Conservation (phyloP, 1,140 invertebrate species). For the Tachypleus tridentatus region DNA sequence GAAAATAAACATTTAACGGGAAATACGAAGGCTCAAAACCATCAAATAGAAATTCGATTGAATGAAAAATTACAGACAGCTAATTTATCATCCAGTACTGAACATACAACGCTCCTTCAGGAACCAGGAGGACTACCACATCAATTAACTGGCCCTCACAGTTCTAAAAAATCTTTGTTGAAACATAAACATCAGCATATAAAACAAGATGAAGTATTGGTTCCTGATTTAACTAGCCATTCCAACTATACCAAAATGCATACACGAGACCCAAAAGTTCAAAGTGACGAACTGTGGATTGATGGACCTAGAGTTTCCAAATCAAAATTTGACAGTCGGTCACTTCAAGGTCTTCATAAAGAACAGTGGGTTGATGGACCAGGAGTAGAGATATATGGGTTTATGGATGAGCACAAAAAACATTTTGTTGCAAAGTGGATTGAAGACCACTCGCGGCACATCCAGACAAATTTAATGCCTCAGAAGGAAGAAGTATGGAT, state of each 20-base stretch:
- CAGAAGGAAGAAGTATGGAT: constrained; percentile 6
- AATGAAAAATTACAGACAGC: too few species aligned
- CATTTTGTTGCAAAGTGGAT: constrained; percentile 89
- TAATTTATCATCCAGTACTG: too few species aligned
- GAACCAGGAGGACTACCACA: too few species aligned
- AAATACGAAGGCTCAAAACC: too few species aligned
- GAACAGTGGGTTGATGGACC: constrained; percentile 92
- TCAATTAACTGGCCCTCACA: constrained; percentile 29
- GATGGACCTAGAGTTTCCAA: constrained; percentile 81
- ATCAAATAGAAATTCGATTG: too few species aligned
- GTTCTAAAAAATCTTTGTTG: constrained; percentile 83
- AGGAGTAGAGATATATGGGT: constrained; percentile 40
- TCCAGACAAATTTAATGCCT: constrained; percentile 17
- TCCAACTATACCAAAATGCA: too few species aligned
- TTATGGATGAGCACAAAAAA: constrained; percentile 82
- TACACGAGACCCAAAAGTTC: constrained; percentile 14
- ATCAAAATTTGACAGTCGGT: constrained; percentile 26
- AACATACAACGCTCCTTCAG: too few species aligned
- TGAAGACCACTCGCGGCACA: constrained; percentile 54
- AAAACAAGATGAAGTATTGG: too few species aligned
- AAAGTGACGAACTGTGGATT: constrained; percentile 84
- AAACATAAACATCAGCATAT: constrained; percentile 30
- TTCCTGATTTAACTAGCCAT: too few species aligned
- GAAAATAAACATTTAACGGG: too few species aligned
- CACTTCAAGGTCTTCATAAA: constrained; percentile 46